Evolutionary conservation across 2,888 invertebrate species (phyloP).

Genomic region (Mechanitis mazaeus): DNA sequence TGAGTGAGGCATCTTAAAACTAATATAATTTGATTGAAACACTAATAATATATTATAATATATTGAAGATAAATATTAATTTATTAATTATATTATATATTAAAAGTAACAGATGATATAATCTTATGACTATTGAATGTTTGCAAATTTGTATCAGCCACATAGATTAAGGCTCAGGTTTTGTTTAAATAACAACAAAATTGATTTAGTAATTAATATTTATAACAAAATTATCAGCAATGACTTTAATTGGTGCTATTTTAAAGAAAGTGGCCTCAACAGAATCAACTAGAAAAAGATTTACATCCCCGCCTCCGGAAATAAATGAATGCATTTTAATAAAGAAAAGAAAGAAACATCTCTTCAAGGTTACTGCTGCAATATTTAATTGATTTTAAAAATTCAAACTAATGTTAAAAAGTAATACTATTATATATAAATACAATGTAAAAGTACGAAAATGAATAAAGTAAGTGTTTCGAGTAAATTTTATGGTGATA

Average conservation of each 20-base stretch:
- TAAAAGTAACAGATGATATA: background rate
- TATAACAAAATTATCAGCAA: slow-evolving; percentile 28
- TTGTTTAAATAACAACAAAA: background rate
- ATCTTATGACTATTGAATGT: background rate
- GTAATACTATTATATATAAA: too few species aligned
- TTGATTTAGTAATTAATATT: slow-evolving; percentile 12
- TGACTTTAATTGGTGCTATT: slow-evolving; percentile 48
- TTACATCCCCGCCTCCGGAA: slow-evolving; percentile 55
- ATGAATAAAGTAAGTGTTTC: too few species aligned
- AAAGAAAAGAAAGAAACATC: slow-evolving; percentile 19
- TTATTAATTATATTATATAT: too few species aligned
- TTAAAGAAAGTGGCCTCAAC: slow-evolving; percentile 43
- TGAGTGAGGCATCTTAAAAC: too few species aligned
- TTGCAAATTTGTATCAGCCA: slow-evolving; percentile 7
- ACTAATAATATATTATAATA: too few species aligned
- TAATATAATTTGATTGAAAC: too few species aligned
- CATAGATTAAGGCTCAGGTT: slow-evolving; percentile 16
- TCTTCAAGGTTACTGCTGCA: slow-evolving; percentile 18
- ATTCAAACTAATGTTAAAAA: too few species aligned
- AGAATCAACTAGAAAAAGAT: slow-evolving; percentile 35
- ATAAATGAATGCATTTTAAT: slow-evolving; percentile 20
- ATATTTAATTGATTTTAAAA: background rate
- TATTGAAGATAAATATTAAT: too few species aligned
- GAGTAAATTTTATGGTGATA: too few species aligned
- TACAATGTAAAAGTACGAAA: too few species aligned